Evolutionary conservation across 2,888 invertebrate genomes (phyloP).

Genomic region (Tetanocera ferruginea): DNA sequence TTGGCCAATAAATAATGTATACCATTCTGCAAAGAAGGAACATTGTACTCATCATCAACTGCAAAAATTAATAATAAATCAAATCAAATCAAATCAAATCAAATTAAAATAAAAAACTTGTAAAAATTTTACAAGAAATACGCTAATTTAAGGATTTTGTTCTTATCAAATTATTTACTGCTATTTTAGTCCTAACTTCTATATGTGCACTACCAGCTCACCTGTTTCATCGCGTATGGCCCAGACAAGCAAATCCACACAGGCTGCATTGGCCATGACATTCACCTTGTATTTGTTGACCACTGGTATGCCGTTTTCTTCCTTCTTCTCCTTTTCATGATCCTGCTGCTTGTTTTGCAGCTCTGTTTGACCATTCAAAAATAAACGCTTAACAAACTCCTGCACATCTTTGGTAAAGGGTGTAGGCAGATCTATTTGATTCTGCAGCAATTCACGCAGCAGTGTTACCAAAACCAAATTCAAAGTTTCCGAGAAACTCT

Average conservation of each 20-base stretch:
- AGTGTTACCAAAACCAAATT: conserved; percentile 94
- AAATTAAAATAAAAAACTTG: conserved; percentile 37
- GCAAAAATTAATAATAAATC: conserved; percentile 68
- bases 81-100: conserved; percentile 40
- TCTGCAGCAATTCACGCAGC: conserved; percentile 89
- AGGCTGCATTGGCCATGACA: conserved; percentile 97
- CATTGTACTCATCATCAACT: conserved; percentile 81
- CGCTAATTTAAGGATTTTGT: conserved; percentile 5
- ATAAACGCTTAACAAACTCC: conserved; percentile 90
- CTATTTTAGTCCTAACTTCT: not conserved
- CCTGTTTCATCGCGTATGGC: conserved; percentile 97
- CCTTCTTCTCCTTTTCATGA: conserved; percentile 85
- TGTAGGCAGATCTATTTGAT: conserved; percentile 88
- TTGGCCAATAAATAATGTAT: conserved; percentile 75
- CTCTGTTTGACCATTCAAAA: conserved; percentile 93
- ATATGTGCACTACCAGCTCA: conserved; percentile 65
- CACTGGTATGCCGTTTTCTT: conserved; percentile 78
- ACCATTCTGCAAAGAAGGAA: conserved; percentile 80
- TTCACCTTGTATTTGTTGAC: conserved; percentile 94
- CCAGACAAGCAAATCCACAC: conserved; percentile 98
- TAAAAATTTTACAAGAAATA: conserved; percentile 40
- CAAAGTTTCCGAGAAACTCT: conserved; percentile 94
- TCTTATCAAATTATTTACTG: not conserved
- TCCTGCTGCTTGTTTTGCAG: conserved; percentile 89
- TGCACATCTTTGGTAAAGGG: conserved; percentile 95